These are phyloP conservation scores for Enteromius anoplus DNA, from an alignment of 2,797 vertebrate genomes.

Conservation along the genomic window DNA sequence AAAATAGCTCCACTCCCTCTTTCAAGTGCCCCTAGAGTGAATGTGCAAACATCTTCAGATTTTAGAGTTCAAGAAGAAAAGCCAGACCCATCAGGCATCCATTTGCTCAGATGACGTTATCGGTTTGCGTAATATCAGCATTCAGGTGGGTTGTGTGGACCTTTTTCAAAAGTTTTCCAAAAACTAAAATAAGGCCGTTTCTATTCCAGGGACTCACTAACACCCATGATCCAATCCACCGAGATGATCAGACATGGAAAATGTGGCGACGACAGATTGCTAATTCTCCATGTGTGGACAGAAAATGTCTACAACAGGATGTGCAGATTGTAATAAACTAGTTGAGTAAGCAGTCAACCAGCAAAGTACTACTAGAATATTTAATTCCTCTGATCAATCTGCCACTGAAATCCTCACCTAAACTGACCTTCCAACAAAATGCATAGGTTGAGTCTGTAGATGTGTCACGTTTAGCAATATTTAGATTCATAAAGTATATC, in stretches of 20 bases:
- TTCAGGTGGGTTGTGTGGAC: conserved; percentile 3
- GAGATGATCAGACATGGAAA: conserved; percentile 1
- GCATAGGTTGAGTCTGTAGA: too few relatives aligned
- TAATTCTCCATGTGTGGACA: neutral
- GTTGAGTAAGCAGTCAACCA: neutral
- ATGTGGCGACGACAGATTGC: neutral
- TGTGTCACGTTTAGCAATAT: neutral
- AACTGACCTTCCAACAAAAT: neutral
- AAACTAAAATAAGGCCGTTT: conserved; percentile 13
- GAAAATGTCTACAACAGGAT: neutral
- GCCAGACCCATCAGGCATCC: conserved; percentile 52
- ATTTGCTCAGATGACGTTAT: conserved; percentile 54
- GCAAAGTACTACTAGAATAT: neutral
- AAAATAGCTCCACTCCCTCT: conserved; percentile 50
- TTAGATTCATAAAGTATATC: neutral
- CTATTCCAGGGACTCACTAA: conserved; percentile 25
- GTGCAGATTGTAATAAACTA: neutral
- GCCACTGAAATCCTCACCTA: neutral
- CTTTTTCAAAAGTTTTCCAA: conserved; percentile 21
- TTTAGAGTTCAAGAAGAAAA: conserved; percentile 49
- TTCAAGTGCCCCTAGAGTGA: conserved; percentile 34
- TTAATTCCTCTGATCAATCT: neutral
- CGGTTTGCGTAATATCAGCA: conserved; percentile 37
- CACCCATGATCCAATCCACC: conserved; percentile 1
- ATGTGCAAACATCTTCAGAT: conserved; percentile 54